phyloP scores from a whole-genome alignment of 2,113 vertebrate genomes.

The Aldabrachelys gigantea region DNA sequence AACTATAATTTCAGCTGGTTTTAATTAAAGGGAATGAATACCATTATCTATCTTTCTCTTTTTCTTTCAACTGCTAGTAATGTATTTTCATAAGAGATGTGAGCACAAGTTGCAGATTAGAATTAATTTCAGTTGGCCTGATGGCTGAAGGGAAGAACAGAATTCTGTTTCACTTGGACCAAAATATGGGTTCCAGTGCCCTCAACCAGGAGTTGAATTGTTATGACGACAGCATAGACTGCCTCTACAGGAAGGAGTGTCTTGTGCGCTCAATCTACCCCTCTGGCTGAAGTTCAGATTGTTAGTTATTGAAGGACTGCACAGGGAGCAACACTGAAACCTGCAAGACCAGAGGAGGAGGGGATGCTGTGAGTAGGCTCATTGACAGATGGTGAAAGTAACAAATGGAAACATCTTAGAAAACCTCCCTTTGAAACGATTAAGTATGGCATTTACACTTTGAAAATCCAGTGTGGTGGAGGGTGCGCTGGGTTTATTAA shows the following conservation, averaged over 20 bases:
- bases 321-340: neutral
- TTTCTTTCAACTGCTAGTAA: neutral
- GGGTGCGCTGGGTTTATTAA: neutral
- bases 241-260: neutral
- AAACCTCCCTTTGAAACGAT: constrained; percentile 14
- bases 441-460: neutral
- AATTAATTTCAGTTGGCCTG: neutral
- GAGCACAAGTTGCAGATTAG: neutral
- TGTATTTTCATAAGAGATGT: neutral
- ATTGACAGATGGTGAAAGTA: no score
- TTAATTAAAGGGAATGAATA: neutral
- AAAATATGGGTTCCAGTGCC: neutral
- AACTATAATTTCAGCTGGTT: neutral
- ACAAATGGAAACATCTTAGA: neutral
- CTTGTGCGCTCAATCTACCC: neutral
- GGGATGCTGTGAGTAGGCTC: neutral
- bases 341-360: neutral
- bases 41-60: neutral
- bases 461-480: neutral
- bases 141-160: neutral
- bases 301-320: neutral
- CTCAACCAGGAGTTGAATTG: neutral
- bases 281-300: neutral
- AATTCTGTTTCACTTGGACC: neutral
- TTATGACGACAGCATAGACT: neutral